Base-by-base conservation (phyloP, 1,140 invertebrate genomes). In the Bombus pascuorum region DNA sequence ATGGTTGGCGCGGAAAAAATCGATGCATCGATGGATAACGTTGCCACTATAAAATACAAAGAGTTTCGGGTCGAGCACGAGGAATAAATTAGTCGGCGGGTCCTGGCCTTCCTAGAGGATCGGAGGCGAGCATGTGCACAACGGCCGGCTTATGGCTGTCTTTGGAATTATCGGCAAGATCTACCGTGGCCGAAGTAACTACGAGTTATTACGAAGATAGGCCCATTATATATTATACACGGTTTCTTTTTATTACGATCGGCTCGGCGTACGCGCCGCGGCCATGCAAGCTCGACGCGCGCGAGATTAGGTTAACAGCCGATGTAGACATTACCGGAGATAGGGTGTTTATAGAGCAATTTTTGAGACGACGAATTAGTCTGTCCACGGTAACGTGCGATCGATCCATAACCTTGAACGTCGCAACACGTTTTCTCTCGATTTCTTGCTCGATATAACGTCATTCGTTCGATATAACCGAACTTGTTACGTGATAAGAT, bases 141-240 rank as follows among this genome's bases (percentile, higher is more conserved):
- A 53, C 66, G 53, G 13, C 22, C 53, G 68, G 83, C 77, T 72
- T 34, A 85, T 57, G 83, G 81, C 85, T 81, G 89, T 87, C 89
- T 89, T 87, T 85, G 88, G 79, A 87, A 90, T 88, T 87, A 91
- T 92, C 89, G 87, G 86, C 71, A 75, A 83, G 82, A 91, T 92
- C 85, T 91, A 89, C 81, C 82, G 81, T 87, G 66, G 77, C 77
- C 84, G 86, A 91, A 87, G 86, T 89, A 91, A 92, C 85, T 78
- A 79, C 89, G 34, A 87, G 88, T 89, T 88, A 92, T 92, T 92
- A 92, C 87, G 70, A 74, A 90, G 88, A 92, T 91, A 88, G 87
- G 81, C 71, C 90, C 66, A 92, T 92, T 92, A 92, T 81, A 86
- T 91, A 92, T 92, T 92, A 91, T 91, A 81, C 87, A 89, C 85